These are phyloP conservation scores for Liolophura sinensis DNA, from an alignment of 1,140 invertebrate genomes.

Conservation along the genomic window DNA sequence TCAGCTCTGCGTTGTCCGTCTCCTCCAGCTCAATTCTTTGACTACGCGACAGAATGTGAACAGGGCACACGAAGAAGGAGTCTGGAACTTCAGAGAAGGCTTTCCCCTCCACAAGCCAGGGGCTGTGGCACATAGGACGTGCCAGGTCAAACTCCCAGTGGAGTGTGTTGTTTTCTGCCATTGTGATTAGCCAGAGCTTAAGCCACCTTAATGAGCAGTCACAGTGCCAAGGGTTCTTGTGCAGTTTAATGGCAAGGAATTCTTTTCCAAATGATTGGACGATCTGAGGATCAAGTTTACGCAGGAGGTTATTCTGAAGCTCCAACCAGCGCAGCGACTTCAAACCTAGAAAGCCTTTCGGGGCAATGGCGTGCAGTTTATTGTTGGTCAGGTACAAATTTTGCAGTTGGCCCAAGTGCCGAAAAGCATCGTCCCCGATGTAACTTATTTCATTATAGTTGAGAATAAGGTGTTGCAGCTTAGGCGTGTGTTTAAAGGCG, in stretches of 20 bases:
- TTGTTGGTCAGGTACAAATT: conserved; percentile 42
- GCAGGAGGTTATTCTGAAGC: conserved; percentile 42
- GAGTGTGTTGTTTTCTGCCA: conserved; percentile 12
- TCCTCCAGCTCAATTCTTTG: conserved; percentile 9
- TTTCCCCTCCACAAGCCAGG: conserved; percentile 22
- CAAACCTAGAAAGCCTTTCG: conserved; percentile 34
- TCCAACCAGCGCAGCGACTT: conserved; percentile 31
- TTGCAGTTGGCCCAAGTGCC: conserved; percentile 26
- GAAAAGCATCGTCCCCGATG: conserved; percentile 33
- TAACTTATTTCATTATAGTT: conserved; percentile 37
- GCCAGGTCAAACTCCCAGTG: conserved; percentile 29
- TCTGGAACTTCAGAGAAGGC: conserved; percentile 18
- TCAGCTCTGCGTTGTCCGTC: conserved; percentile 22
- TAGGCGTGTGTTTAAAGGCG: conserved; percentile 24
- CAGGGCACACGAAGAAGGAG: conserved; percentile 24
- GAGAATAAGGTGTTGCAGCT: conserved; percentile 32
- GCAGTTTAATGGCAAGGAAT: conserved; percentile 30
- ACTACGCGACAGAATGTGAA: conserved; percentile 35
- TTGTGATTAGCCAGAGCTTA: conserved; percentile 31
- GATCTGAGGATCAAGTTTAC: conserved; percentile 14
- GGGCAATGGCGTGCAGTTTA: conserved; percentile 29
- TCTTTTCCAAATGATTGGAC: conserved; percentile 26
- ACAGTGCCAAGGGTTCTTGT: conserved; percentile 50
- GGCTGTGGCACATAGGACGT: conserved; percentile 30
- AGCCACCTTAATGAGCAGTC: conserved; percentile 49